phyloP scores from a whole-genome alignment of 2,888 invertebrate species.

The Thyatira batis region DNA sequence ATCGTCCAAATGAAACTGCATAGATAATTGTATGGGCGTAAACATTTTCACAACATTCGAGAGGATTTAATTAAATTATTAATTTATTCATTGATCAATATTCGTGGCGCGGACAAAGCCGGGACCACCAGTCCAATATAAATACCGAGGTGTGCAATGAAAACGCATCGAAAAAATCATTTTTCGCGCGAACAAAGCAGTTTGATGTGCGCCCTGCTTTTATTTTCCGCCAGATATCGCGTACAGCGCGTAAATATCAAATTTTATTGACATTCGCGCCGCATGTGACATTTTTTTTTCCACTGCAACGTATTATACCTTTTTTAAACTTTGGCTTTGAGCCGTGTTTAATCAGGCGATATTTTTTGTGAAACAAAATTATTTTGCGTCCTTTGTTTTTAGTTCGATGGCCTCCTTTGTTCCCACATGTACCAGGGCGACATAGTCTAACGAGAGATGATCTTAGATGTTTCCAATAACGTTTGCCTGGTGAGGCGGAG shows the following conservation, averaged over 20 bases:
- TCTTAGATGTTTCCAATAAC: neutral
- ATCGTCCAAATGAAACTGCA: neutral
- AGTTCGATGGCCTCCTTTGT: neutral
- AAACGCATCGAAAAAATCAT: slow-evolving; percentile 39
- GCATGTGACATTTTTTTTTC: slow-evolving; percentile 58
- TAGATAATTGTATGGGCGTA: neutral
- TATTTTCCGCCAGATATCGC: slow-evolving; percentile 60
- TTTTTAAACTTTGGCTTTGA: slow-evolving; percentile 35
- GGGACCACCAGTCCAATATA: slow-evolving; percentile 6
- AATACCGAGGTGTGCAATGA: slow-evolving; percentile 10
- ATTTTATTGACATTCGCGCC: slow-evolving; percentile 69
- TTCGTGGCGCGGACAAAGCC: neutral
- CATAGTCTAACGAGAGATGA: neutral
- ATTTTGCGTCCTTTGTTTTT: neutral
- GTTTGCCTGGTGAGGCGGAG: slow-evolving; percentile 9
- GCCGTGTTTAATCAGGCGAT: slow-evolving; percentile 24
- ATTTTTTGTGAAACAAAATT: slow-evolving; percentile 5
- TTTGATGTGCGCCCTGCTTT: slow-evolving; percentile 53
- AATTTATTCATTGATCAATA: neutral
- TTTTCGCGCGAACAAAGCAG: slow-evolving; percentile 50
- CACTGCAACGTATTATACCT: slow-evolving; percentile 43
- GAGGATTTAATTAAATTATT: neutral
- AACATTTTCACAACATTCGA: slow-evolving; percentile 1
- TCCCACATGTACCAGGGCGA: neutral
- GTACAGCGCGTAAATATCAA: slow-evolving; percentile 64